Percentiles rank a stretch among this genome's conserved stretches.
Conservation (phyloP, 2,888 invertebrate species). For the Tridacna gigas region DNA sequence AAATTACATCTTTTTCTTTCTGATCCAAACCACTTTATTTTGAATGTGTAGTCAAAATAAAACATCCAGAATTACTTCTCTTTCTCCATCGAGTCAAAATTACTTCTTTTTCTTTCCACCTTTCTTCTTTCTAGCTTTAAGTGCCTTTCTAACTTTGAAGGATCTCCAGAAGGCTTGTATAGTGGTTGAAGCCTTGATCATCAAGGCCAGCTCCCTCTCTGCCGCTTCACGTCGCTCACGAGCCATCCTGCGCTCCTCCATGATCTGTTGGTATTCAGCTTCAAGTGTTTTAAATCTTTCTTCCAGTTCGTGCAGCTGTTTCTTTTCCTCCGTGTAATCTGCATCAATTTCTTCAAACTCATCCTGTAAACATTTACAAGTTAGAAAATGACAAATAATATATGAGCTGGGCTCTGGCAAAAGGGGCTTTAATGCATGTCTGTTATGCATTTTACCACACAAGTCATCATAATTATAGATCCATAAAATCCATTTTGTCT, state of each 20-base stretch:
- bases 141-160: slow-evolving; percentile 84
- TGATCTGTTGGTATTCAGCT: slow-evolving; percentile 83
- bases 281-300: slow-evolving; percentile 84
- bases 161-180: slow-evolving; percentile 85
- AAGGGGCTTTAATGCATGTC: too few species aligned
- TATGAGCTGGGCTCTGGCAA: too few species aligned
- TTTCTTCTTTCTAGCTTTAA: slow-evolving; percentile 83
- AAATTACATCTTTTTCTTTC: too few species aligned
- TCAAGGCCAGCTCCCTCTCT: slow-evolving; percentile 82
- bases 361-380: slow-evolving; percentile 71
- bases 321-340: slow-evolving; percentile 84
- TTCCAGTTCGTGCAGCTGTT: slow-evolving; percentile 84
- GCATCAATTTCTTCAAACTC: slow-evolving; percentile 84
- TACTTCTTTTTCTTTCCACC: slow-evolving; percentile 71
- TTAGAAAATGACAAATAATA: too few species aligned
- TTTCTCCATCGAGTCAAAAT: too few species aligned
- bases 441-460: too few species aligned
- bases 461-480: too few species aligned
- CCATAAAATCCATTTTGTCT: too few species aligned
- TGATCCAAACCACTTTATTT: too few species aligned
- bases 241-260: slow-evolving; percentile 83
- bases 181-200: slow-evolving; percentile 83
- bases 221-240: slow-evolving; percentile 82
- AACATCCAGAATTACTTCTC: too few species aligned
- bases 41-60: too few species aligned